phyloP scores from a whole-genome alignment of 2,888 invertebrate species.

The Synanthedon andrenaeformis region DNA sequence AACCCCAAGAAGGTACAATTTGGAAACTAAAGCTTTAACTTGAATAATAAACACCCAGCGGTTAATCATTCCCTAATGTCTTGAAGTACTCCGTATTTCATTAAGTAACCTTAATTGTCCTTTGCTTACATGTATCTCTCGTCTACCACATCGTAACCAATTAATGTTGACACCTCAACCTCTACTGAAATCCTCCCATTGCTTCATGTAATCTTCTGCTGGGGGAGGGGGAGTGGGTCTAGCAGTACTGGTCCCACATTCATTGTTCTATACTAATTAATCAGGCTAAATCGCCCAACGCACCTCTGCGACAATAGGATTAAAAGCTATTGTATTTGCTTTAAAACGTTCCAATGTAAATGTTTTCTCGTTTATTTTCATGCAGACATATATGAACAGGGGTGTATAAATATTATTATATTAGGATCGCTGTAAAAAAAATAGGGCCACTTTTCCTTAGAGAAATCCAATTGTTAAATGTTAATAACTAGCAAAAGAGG shows the following conservation, averaged over 20 bases:
- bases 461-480: no score
- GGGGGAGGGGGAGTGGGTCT: background rate
- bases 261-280: slow-evolving; percentile 47
- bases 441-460: no score
- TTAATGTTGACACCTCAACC: slow-evolving; percentile 7
- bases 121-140: slow-evolving; percentile 14
- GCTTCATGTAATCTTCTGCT: slow-evolving; percentile 2
- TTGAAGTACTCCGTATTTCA: slow-evolving; percentile 27
- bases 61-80: slow-evolving; percentile 29
- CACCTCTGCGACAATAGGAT: slow-evolving; percentile 37
- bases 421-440: no score
- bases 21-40: no score
- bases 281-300: slow-evolving; percentile 39
- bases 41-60: slow-evolving; percentile 1
- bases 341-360: slow-evolving; percentile 23
- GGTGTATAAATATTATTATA: no score
- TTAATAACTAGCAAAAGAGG: no score
- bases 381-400: no score
- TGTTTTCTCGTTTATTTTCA: background rate
- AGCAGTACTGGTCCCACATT: background rate
- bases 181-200: background rate
- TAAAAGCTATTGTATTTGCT: slow-evolving; percentile 48
- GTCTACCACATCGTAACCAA: slow-evolving; percentile 9
- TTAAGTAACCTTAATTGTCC: slow-evolving; percentile 35
- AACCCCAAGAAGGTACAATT: no score